Evolutionary conservation across 2,888 invertebrate genomes (phyloP).

Genomic region (Zootermopsis nevadensis): DNA sequence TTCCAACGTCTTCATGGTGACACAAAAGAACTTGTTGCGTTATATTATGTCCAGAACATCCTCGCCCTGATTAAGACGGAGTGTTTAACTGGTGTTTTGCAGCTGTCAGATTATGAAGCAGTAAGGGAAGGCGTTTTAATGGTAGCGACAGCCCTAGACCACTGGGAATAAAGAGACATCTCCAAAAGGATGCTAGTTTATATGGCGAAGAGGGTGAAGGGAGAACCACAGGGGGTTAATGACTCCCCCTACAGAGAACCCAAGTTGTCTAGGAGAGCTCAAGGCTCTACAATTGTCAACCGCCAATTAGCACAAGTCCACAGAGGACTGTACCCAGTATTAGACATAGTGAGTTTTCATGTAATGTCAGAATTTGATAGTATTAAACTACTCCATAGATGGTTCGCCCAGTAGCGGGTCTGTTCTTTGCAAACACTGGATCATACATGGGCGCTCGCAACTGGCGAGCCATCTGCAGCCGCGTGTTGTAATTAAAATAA

Average conservation of each 20-base stretch:
- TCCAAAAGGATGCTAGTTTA: conserved; percentile 1
- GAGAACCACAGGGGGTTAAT: conserved; percentile 25
- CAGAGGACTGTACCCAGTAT: neutral
- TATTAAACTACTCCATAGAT: neutral
- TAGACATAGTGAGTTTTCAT: conserved; percentile 28
- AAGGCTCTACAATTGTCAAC: conserved; percentile 7
- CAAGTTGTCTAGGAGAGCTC: neutral
- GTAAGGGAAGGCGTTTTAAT: conserved; percentile 18
- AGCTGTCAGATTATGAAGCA: conserved; percentile 35
- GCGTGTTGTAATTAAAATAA: neutral
- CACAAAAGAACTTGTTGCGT: neutral
- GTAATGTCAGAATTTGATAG: neutral
- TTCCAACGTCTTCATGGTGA: too few relatives aligned
- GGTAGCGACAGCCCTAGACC: neutral
- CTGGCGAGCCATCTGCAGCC: too few relatives aligned
- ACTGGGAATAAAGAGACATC: conserved; percentile 26
- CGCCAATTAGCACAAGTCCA: conserved; percentile 34
- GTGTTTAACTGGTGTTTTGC: conserved; percentile 29
- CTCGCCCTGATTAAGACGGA: conserved; percentile 20
- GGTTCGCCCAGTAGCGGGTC: too few relatives aligned
- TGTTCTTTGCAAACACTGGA: too few relatives aligned
- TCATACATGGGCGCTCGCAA: neutral
- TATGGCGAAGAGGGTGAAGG: neutral
- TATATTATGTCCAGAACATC: neutral
- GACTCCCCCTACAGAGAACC: conserved; percentile 37